phyloP scores from a whole-genome alignment of 2,797 vertebrate species.

The Nothura maculosa region DNA sequence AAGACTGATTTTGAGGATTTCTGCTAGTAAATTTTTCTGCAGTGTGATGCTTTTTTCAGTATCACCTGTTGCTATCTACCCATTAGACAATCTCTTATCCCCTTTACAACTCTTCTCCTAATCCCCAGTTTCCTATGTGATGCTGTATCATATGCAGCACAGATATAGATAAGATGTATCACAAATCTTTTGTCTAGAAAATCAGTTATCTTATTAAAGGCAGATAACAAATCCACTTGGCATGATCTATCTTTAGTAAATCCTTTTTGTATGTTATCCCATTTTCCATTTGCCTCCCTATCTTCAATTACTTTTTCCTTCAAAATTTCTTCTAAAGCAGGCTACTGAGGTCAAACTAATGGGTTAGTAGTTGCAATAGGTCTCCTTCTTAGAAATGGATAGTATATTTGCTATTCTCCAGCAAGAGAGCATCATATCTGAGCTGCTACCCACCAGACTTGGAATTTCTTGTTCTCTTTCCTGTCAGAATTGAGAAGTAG shows the following conservation, averaged over 20 bases:
- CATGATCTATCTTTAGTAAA: slow-evolving; percentile 55
- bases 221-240: slow-evolving; percentile 50
- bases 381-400: slow-evolving; percentile 30
- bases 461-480: slow-evolving; percentile 29
- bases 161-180: slow-evolving; percentile 32
- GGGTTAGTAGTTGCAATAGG: slow-evolving; percentile 24
- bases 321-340: slow-evolving; percentile 43
- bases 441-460: slow-evolving; percentile 7
- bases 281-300: slow-evolving; percentile 53
- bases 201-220: slow-evolving; percentile 64
- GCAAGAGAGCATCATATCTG: neutral
- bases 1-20: slow-evolving; percentile 3
- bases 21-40: neutral
- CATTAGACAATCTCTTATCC: slow-evolving; percentile 46
- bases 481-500: neutral
- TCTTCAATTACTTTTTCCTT: slow-evolving; percentile 60
- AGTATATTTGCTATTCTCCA: slow-evolving; percentile 28
- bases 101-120: slow-evolving; percentile 57
- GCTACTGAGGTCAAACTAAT: slow-evolving; percentile 40
- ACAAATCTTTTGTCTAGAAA: slow-evolving; percentile 70
- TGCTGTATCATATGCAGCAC: slow-evolving; percentile 28
- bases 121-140: slow-evolving; percentile 47
- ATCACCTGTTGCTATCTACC: slow-evolving; percentile 40
- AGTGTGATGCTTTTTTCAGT: neutral
- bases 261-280: slow-evolving; percentile 60